Evolutionary conservation across 2,797 vertebrate genomes (phyloP), one percentile per base, ranked within the genome.

Genomic region (Eidolon dupreanum): DNA sequence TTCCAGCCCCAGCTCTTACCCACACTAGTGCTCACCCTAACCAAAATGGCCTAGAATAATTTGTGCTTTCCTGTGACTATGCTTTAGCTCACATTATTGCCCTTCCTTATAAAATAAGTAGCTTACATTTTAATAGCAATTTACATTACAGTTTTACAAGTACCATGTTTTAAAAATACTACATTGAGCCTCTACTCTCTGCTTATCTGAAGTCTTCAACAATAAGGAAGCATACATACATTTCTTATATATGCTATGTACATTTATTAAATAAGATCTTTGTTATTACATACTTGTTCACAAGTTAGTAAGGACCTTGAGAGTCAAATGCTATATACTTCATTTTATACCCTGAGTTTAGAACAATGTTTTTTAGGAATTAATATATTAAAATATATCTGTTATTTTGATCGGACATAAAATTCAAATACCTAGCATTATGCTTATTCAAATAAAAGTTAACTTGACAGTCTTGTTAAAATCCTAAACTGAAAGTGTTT

Each of bases 281-380:
- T 77, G 79, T 61, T 85, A 51, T n/a, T 33, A 92, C 41, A 36
- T 66, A 55, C 11, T 0, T 87, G 16, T 83, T 93, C 31, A 82
- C 22, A 61, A 94, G 49, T 74, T 59, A 86, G 1, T 88, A 84
- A 94, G 41, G 19, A 75, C 6, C 43, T 46, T 71, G 41, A 89
- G 12, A 36, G 13, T 82, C 66, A 81, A 84, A 81, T 63, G 65
- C n/a, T 43, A 68, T 57, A 77, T 16, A 43, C 1, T 46, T 88
- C 12, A 41, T 90, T 96, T 81, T 87, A 82, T 90, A 71, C 57
- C 31, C 24, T 19, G 24, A 95, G n/a, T 90, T 90, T 65, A 65
- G 28, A 95, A 82, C 38, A 63, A 55, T 82, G 28, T 49, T 22
- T 77, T 90, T 71, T 10, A 61, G 17, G 33, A 84, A 65, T 74